A percentile compares a stretch with the other conserved stretches of the same genome.
phyloP scores from a whole-genome alignment of 2,113 vertebrate genomes.

The Platysteira castanea region DNA sequence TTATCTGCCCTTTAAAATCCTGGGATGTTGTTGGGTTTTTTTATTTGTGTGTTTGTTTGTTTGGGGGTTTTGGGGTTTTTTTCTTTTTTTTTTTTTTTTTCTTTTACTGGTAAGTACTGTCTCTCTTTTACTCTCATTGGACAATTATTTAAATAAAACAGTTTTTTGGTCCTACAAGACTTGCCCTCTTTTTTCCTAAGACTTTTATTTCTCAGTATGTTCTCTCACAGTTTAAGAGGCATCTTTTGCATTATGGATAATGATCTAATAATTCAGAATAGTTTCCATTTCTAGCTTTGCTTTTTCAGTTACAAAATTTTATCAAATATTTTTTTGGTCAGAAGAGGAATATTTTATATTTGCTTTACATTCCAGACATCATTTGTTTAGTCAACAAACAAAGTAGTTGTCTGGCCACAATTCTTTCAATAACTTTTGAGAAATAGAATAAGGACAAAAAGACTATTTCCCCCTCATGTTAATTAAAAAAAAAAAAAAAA shows the following conservation, averaged over 20 bases:
- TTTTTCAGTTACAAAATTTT: background rate
- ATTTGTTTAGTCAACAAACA: background rate
- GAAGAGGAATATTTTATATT: background rate
- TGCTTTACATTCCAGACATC: background rate
- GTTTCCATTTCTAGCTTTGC: background rate
- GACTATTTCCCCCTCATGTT: accelerated
- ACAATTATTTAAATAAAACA: background rate
- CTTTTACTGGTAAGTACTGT: background rate
- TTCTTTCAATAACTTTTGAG: background rate
- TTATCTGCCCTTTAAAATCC: background rate
- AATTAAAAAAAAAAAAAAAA: background rate
- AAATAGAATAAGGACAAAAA: background rate
- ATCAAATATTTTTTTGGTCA: background rate
- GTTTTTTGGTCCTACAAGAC: background rate
- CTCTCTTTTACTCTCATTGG: background rate
- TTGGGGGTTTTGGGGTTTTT: background rate
- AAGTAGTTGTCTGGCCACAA: background rate
- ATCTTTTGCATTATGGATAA: background rate
- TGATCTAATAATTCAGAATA: background rate
- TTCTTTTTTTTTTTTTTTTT: background rate
- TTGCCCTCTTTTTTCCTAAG: background rate
- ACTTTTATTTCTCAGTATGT: background rate
- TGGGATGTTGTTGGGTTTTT: background rate
- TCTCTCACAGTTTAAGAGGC: background rate
- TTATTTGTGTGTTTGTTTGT: background rate